A percentile compares a stretch with the other conserved stretches of the same genome.
Conservation (phyloP, 2,797 vertebrate genomes). For the Crocidura indochinensis region DNA sequence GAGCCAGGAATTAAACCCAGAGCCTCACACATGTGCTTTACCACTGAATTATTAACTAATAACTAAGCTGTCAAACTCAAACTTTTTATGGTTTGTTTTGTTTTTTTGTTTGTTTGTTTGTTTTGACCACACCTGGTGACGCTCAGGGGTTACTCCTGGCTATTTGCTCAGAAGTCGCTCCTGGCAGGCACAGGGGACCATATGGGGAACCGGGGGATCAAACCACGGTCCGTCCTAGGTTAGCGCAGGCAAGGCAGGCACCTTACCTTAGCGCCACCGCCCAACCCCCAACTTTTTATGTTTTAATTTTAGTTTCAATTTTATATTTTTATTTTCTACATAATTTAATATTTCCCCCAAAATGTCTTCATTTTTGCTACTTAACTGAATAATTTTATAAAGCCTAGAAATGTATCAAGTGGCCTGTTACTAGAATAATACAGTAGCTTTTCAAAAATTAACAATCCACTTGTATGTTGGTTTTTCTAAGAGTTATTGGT, state of each 20-base stretch:
- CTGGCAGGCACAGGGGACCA: too few species aligned
- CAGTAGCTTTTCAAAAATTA: conserved; percentile 21
- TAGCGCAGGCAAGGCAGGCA: too few species aligned
- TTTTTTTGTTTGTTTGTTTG: too few species aligned
- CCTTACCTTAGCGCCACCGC: too few species aligned
- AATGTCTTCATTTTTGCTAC: background rate
- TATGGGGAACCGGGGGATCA: too few species aligned
- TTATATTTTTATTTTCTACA: conserved; percentile 31
- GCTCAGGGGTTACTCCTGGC: too few species aligned
- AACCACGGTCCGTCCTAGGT: too few species aligned
- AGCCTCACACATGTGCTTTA: too few species aligned
- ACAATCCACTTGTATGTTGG: background rate
- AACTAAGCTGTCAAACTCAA: conserved; percentile 19
- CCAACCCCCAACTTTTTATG: background rate
- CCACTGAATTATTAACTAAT: background rate
- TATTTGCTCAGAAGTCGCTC: too few species aligned
- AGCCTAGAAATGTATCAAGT: background rate
- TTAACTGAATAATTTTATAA: background rate
- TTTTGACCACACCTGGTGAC: too few species aligned
- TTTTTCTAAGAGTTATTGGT: background rate
- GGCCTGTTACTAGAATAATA: background rate
- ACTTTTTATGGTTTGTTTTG: background rate
- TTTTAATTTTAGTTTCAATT: conserved; percentile 64
- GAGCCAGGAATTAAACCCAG: too few species aligned
- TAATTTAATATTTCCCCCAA: background rate